Conservation (phyloP, 1,140 invertebrate species). For the Drosophila orosa region DNA sequence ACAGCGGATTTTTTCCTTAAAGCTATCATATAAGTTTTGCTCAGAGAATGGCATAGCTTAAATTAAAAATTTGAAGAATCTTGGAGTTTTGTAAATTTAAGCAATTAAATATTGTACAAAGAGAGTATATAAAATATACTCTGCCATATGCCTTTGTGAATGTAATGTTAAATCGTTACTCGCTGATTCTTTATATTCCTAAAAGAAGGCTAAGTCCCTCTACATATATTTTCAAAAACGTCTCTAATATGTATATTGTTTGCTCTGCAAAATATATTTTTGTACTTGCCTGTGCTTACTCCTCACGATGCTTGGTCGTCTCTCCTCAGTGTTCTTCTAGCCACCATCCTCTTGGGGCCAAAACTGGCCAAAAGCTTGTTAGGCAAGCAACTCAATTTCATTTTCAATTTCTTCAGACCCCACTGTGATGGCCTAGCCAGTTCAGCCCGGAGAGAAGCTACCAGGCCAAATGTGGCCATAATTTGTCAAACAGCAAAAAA, state of each 20-base stretch:
- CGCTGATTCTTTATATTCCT: not conserved
- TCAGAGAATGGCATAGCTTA: not conserved
- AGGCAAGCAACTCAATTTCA: conserved; percentile 73
- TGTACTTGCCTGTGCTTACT: conserved; percentile 3
- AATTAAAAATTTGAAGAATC: not conserved
- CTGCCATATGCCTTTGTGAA: not conserved
- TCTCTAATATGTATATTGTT: not conserved
- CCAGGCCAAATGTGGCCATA: conserved; percentile 67
- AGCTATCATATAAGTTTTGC: conserved; percentile 41
- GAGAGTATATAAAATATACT: not conserved
- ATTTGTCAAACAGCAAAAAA: conserved; percentile 69
- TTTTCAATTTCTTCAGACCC: conserved; percentile 71
- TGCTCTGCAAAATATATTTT: not conserved
- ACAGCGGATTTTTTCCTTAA: conserved; percentile 32
- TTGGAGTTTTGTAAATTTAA: not conserved
- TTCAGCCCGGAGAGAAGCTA: conserved; percentile 28
- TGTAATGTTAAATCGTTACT: not conserved
- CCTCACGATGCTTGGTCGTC: conserved; percentile 14
- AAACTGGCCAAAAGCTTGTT: conserved; percentile 66
- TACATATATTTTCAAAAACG: not conserved
- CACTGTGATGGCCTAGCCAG: conserved; percentile 18
- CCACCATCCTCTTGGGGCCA: conserved; percentile 33
- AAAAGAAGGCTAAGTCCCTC: not conserved
- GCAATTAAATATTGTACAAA: not conserved
- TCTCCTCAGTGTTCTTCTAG: not conserved